Evolutionary conservation across 2,113 vertebrate genomes (phyloP), one percentile per base, ranked within the genome.

Genomic region (Prietella phreatophila): DNA sequence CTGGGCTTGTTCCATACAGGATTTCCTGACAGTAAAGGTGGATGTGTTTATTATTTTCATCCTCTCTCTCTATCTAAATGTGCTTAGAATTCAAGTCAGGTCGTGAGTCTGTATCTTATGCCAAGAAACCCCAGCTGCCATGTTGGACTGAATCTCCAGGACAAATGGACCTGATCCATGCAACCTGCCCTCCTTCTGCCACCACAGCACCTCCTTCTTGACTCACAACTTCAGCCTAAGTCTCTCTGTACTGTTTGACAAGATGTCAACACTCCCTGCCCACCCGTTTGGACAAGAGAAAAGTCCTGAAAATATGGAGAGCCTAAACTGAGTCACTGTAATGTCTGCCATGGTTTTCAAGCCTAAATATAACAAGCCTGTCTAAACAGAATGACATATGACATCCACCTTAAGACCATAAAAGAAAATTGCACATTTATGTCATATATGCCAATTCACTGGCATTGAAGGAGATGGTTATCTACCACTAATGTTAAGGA

Each of bases 91-190:
- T 58, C 30, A 5, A 81, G 9, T 55, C 53, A 58, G 58, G 60
- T 42, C 1, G 5, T 17, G 15, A 7, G 3, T n/a, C 39, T 30
- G 42, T 30, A 50, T 50, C 3, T 47, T 39, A 33, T 67, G 39
- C 61, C 82, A 84, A 67, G 61, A 50, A 84, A 39, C 15, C 25
- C 14, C 61, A 67, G 61, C 61, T 67, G 82, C 42, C 39, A n/a
- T 20, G 25, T 30, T 42, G 61, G 82, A 53, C 42, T 30, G 15
- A 2, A n/a, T 50, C 63, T 84, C 27, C 42, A 50, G 36, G 42
- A 84, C 39, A 50, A 83, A 83, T 83, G 82, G 60, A 50, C 27
- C 39, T 83, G 25, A 47, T 83, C 82, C 82, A 83, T 63, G 82
- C 82, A 83, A 50, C 60, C 60, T 83, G 60, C 58, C 58, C 13